Percentiles rank a stretch among this genome's conserved stretches.
Evolutionary conservation across 23 tunicate species (phyloP).

Genomic region (Trididemnum clinides): DNA sequence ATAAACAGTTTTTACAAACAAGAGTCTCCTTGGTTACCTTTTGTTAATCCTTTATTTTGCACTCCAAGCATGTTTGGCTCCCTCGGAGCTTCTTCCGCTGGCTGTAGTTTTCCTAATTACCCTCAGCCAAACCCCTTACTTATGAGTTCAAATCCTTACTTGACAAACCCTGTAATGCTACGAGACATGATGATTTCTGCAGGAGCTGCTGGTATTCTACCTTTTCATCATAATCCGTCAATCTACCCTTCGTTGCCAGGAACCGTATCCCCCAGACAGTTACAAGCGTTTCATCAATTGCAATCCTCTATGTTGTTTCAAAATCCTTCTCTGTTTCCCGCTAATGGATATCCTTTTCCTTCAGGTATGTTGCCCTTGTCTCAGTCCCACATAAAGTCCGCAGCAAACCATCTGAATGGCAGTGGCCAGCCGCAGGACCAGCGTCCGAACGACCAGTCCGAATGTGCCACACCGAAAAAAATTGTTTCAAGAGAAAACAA

Average conservation of each 20-base stretch:
- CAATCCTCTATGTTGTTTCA: slow-evolving; percentile 11
- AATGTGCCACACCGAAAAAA: no score
- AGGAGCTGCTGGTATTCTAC: background rate
- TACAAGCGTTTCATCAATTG: slow-evolving; percentile 54
- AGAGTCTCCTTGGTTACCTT: background rate
- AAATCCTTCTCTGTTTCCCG: background rate
- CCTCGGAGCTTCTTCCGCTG: slow-evolving; percentile 29
- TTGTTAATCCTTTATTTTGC: slow-evolving; percentile 7
- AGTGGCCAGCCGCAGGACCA: no score
- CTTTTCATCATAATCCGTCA: slow-evolving; percentile 11
- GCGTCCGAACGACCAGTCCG: no score
- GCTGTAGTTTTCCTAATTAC: background rate
- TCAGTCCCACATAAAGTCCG: no score
- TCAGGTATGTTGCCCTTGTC: background rate
- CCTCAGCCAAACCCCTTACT: slow-evolving; percentile 62
- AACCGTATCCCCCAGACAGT: slow-evolving; percentile 31
- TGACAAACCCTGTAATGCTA: slow-evolving; percentile 58
- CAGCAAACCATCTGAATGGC: no score
- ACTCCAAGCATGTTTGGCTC: background rate
- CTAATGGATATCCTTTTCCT: background rate
- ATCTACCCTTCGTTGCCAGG: background rate
- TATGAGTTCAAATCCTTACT: slow-evolving; percentile 59
- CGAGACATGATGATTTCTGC: slow-evolving; percentile 51
- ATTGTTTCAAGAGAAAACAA: no score
- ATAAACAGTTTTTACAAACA: background rate